Evolutionary conservation across 2,888 invertebrate species (phyloP), one percentile per base, ranked within the genome.

Genomic region (Encarsia formosa): DNA sequence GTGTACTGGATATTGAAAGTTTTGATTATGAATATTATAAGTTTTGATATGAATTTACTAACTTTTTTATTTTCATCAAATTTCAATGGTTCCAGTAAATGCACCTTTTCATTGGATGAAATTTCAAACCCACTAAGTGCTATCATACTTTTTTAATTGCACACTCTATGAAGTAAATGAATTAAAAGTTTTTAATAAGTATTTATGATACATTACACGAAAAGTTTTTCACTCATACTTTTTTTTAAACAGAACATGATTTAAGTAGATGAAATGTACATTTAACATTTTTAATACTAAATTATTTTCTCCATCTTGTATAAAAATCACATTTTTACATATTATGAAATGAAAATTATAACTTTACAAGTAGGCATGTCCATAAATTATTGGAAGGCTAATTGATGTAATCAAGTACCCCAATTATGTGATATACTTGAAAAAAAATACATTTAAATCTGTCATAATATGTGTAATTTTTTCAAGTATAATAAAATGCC

Each of bases 321-420:
- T 47, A 29, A 53, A 56, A 53, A 46, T 53, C 47, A 40, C 47
- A 50, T 48, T n/a, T 40, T 40, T 26, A 52, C 39, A 39, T 41
- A 43, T 50, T 43, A 49, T 31, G 43, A 52, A 47, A 46, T 44
- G 32, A 52, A 55, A 49, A 47, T 47, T 50, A 35, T 11, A 43
- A 46, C 39, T 49, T 34, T 47, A 52, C 45, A 52, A 13, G 41
- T 49, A 52, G 29, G 40, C 31, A 49, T 46, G 46, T n/a, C 34
- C 26, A 26, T 49, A 56, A 49, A 52, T 52, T 52, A 49, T 52
- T 56, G 56, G 52, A 56, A 52, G 56, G 52, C 56, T 49, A 52
- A 38, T 52, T 46, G 45, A 41, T 51, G 26, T 13, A 48, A 48
- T 55, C 43, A 51, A 50, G 39, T 44, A 47, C 31, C 23, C 35